phyloP scores from a whole-genome alignment of 2,888 invertebrate genomes.

The Idaea biselata region DNA sequence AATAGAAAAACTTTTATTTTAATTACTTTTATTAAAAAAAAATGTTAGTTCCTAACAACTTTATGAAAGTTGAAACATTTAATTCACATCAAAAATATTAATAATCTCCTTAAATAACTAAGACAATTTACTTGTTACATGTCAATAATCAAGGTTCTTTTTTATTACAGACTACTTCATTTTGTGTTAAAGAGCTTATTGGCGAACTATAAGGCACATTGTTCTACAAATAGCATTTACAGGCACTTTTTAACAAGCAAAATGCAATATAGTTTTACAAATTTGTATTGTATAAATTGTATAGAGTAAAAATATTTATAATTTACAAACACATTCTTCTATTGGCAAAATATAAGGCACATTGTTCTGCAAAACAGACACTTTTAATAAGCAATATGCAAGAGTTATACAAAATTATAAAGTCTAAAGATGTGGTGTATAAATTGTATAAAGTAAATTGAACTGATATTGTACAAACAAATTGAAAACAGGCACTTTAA shows the following conservation, averaged over 20 bases:
- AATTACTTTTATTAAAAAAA: constrained; percentile 42
- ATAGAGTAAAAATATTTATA: too few relatives aligned
- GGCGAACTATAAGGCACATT: constrained; percentile 48
- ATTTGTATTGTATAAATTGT: not conserved
- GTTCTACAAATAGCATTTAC: constrained; percentile 25
- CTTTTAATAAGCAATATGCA: constrained; percentile 5
- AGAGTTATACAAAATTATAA: not conserved
- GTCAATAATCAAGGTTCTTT: constrained; percentile 31
- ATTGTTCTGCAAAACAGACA: constrained; percentile 26
- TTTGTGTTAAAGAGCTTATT: constrained; percentile 31
- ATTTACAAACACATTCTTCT: too few relatives aligned
- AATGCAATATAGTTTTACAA: not conserved
- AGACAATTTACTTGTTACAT: constrained; percentile 32
- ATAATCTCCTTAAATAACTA: constrained; percentile 31
- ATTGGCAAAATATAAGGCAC: constrained; percentile 49
- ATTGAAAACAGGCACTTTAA: constrained; percentile 10
- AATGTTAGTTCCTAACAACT: constrained; percentile 60
- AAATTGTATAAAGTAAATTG: too few relatives aligned
- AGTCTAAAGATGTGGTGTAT: too few relatives aligned
- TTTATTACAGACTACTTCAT: constrained; percentile 13
- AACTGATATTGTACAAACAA: too few relatives aligned
- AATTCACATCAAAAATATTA: constrained; percentile 55
- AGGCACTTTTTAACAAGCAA: constrained; percentile 10
- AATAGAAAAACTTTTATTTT: constrained; percentile 3
- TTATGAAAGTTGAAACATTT: constrained; percentile 59